Percentiles rank a stretch among this genome's conserved stretches.
phyloP scores from a whole-genome alignment of 2,113 vertebrate species.

The Pygoscelis adeliae region DNA sequence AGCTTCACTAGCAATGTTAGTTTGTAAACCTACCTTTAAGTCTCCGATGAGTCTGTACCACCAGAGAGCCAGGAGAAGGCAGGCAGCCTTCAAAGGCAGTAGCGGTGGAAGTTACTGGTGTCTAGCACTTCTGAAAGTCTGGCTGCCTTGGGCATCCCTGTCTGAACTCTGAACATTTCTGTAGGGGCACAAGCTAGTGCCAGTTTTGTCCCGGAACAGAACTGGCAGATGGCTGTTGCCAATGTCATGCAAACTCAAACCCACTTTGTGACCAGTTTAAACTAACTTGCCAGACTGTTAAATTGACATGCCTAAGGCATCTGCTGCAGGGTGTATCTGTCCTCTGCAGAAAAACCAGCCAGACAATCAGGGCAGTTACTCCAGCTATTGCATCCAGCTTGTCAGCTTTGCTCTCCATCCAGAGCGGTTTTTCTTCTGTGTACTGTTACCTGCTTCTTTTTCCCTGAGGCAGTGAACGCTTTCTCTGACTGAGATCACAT shows the following conservation, averaged over 20 bases:
- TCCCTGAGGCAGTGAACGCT: not conserved
- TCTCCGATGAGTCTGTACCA: not conserved
- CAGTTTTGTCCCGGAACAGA: not conserved
- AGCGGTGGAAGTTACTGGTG: accelerated
- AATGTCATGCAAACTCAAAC: not conserved
- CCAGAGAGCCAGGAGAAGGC: not conserved
- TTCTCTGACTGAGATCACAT: not conserved
- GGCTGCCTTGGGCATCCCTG: not conserved
- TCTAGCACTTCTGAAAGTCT: not conserved
- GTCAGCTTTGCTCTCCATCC: not conserved
- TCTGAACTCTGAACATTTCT: not conserved
- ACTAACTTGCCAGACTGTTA: not conserved
- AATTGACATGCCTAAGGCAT: not conserved
- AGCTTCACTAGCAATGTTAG: no score
- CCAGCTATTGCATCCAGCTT: not conserved
- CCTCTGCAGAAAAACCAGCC: not conserved
- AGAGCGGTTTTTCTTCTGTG: not conserved
- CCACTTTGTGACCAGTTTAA: not conserved
- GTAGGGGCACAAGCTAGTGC: not conserved
- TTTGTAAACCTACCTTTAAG: not conserved
- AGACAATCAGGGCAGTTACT: not conserved
- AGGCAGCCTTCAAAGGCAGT: not conserved
- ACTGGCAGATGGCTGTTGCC: not conserved
- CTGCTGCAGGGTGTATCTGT: not conserved
- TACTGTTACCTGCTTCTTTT: not conserved